A percentile compares a stretch with the other conserved stretches of the same genome.
These are phyloP conservation scores for Xylota segnis DNA, from an alignment of 2,888 invertebrate species.

Conservation along the genomic window DNA sequence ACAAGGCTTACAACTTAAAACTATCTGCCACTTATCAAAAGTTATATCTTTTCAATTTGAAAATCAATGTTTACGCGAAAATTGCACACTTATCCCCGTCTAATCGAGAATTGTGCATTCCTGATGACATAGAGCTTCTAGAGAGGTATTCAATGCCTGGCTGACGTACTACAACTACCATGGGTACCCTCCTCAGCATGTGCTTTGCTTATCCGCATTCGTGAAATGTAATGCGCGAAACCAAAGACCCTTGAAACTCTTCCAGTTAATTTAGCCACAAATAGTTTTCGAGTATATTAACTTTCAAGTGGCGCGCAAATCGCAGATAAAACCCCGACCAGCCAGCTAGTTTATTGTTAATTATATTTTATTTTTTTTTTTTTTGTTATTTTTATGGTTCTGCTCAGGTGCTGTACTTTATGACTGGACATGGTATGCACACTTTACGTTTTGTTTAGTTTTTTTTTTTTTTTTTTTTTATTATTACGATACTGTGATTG, in stretches of 20 bases:
- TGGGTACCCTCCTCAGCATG: constrained; percentile 4
- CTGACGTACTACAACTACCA: constrained; percentile 1
- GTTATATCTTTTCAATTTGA: constrained; percentile 31
- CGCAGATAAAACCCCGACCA: constrained; percentile 60
- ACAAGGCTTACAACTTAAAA: constrained; percentile 43
- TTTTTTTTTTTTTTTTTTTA: constrained; percentile 16
- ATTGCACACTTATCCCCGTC: constrained; percentile 37
- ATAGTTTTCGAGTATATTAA: constrained; percentile 63
- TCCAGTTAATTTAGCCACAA: constrained; percentile 40
- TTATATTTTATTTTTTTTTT: constrained; percentile 16
- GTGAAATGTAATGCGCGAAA: constrained; percentile 6
- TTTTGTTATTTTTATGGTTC: constrained; percentile 23
- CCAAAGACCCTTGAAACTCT: constrained; percentile 44
- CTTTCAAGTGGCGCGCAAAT: constrained; percentile 63
- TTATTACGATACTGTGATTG: not conserved
- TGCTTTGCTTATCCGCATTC: constrained; percentile 39
- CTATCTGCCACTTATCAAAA: constrained; percentile 27
- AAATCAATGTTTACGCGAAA: constrained; percentile 30
- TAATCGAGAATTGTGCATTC: constrained; percentile 25
- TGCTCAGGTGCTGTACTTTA: constrained; percentile 26
- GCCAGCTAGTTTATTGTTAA: constrained; percentile 43
- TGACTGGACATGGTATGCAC: constrained; percentile 14
- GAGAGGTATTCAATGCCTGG: constrained; percentile 3
- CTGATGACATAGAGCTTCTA: not conserved
- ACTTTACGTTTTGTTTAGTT: not conserved